A percentile compares a stretch with the other conserved stretches of the same genome.
Conservation (phyloP, 2,113 vertebrate genomes). For the Stictonetta naevosa region DNA sequence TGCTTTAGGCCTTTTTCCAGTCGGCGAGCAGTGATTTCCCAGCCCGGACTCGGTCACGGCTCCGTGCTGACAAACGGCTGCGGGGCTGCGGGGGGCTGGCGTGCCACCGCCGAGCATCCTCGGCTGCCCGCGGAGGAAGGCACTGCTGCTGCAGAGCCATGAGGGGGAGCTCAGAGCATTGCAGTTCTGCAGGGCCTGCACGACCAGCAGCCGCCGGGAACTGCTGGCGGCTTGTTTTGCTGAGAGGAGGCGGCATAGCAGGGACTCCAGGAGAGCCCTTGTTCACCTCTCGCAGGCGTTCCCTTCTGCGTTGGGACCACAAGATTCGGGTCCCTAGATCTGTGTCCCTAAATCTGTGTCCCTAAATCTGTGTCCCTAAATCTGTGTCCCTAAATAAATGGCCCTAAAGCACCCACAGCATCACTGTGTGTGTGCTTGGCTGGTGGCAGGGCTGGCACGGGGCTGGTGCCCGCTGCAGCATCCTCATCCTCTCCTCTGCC, state of each 20-base stretch:
- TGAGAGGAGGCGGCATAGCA: not conserved
- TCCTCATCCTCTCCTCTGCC: not conserved
- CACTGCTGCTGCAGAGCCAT: not conserved
- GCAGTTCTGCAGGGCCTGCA: not conserved
- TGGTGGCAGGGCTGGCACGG: accelerated
- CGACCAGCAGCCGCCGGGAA: not conserved
- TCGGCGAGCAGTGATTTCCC: not conserved
- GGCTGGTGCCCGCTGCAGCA: not conserved
- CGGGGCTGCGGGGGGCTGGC: not conserved
- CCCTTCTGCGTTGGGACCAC: not conserved
- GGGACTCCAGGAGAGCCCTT: not conserved
- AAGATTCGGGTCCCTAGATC: accelerated
- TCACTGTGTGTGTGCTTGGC: accelerated
- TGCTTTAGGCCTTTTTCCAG: not conserved
- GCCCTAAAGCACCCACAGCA: not conserved
- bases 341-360: accelerated
- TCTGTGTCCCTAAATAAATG: not conserved
- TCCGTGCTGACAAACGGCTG: not conserved
- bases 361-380: not conserved
- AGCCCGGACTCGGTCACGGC: not conserved
- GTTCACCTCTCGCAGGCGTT: too few relatives aligned
- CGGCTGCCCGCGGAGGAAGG: not conserved
- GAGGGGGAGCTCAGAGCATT: conserved; percentile 62
- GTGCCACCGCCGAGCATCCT: not conserved
- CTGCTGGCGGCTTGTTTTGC: not conserved